Base-by-base conservation (phyloP, 2,888 invertebrate genomes). In the Eilema depressum region DNA sequence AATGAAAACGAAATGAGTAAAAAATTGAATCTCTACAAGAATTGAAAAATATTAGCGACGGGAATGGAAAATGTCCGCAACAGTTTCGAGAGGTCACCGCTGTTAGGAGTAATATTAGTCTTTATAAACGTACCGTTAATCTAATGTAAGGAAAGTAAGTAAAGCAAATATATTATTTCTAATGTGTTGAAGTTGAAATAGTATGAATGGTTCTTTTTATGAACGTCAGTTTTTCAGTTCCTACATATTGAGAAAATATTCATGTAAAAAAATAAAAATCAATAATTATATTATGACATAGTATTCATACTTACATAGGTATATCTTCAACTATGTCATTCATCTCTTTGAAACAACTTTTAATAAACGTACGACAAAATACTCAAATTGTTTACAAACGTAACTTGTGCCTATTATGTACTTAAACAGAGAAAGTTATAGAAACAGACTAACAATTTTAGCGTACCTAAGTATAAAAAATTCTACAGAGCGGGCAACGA, bases 1-100 rank as follows among this genome's bases (percentile, higher is more conserved):
- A 81, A 72, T 82, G 74, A 73, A 80, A 72, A 73, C 70, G 74
- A 75, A 77, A 74, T 64, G 77, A 75, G 76, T 74, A 78, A 74
- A 73, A 68, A 77, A 68, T 75, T 75, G 79, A 82, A 77, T 59
- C 75, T 68, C 12, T 75, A 73, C 47, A 71, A 62, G 74, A 80
- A 81, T 73, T 78, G 81, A 74, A 77, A 81, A 79, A 76, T 78
- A 70, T 69, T 37, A 69, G 62, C 53, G 66, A 62, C 69, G 63
- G 56, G 63, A 74, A 64, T 75, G 59, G 68, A 63, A 71, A 61
- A 66, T 37, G 33, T 57, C 28, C 59, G 23, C 67, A 59, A 53
- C 71, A 70, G 66, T 68, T 66, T 73, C 60, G 47, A 57, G 28
- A 14, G 53, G 65, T 37, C 60, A 60, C 65, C 17, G 0, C 23